Evolutionary conservation across 53 echinoderm and acorn worm genomes (phyloP).

Genomic region (Stichopus horrens): DNA sequence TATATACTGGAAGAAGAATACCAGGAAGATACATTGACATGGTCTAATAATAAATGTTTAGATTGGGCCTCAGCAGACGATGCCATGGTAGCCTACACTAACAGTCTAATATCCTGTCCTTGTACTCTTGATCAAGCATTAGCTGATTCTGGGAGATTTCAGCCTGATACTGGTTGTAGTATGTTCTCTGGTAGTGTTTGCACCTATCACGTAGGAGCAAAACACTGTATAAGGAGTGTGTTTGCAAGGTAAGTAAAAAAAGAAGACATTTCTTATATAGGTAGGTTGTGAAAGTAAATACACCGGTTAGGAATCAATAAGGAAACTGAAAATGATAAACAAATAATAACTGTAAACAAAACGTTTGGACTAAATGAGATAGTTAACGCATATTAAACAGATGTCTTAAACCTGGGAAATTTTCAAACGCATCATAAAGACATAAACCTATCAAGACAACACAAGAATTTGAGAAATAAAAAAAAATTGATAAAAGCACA

Average conservation of each 20-base stretch:
- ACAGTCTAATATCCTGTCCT: constrained; percentile 66
- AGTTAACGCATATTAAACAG: too few species aligned
- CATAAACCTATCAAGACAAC: too few species aligned
- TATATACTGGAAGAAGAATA: constrained; percentile 75
- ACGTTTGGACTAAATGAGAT: not conserved
- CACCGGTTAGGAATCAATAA: not conserved
- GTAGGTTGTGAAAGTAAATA: not conserved
- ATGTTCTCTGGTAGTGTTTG: constrained; percentile 43
- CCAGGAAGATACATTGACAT: constrained; percentile 59
- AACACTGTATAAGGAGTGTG: constrained; percentile 59
- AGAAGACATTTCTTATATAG: not conserved
- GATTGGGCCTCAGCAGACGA: constrained; percentile 52
- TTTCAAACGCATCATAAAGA: too few species aligned
- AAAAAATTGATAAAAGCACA: too few species aligned
- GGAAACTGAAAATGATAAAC: not conserved
- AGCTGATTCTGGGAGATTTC: constrained; percentile 62
- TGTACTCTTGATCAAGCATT: constrained; percentile 76
- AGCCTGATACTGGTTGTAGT: constrained; percentile 52
- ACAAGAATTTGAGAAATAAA: too few species aligned
- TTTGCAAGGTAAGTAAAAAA: constrained; percentile 55
- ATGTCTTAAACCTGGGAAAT: too few species aligned
- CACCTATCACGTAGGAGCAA: constrained; percentile 52
- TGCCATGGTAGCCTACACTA: not conserved
- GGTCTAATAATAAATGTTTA: constrained; percentile 68
- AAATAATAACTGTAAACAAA: not conserved